Evolutionary conservation across 1,140 invertebrate species (phyloP), one percentile per base, ranked within the genome.

Genomic region (Hycleus phaleratus): DNA sequence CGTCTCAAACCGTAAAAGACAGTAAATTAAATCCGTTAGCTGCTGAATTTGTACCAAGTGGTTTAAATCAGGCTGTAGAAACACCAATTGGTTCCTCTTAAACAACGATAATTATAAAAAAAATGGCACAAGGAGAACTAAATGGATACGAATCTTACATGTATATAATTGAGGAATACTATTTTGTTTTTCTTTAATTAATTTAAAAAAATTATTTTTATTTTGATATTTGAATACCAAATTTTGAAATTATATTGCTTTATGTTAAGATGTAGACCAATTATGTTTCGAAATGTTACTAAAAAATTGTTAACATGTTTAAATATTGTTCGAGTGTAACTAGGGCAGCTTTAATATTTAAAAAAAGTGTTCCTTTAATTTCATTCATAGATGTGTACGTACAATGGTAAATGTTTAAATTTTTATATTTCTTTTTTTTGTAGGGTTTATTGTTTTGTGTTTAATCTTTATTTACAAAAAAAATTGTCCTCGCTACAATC

Each of bases 11-110:
- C 69, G 50, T 74, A 61, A 55, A 68, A 70, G 59, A 63, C 69
- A 59, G 65, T 66, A 56, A 77, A 79, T 49, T 90, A 45, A 90
- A 90, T 75, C 87, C 88, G 0, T 78, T 88, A 61, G 88, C 87
- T 4, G 85, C 85, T 25, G 88, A 90, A 73, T 90, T 90, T 71
- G 79, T 90, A 49, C 87, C 87, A 59, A 55, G 50, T 18, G 45
- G 48, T 38, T 38, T 26, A 25, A 26, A 32, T 24, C 9, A 53
- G 45, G 11, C 52, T 46, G 42, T 11, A 8, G 52, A 55, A 46
- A 47, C 45, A 40, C 38, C 24, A 55, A 55, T 26, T 38, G 43
- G 26, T 55, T 55, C 52, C 18, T 55, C 51, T 46, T 53, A 53
- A 53, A 24, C 32, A 12, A 26, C 18, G 18, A 18, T 18, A 18